Evolutionary conservation across 1,140 invertebrate genomes (phyloP), one percentile per base, ranked within the genome.

Genomic region (Calycopis cecrops): DNA sequence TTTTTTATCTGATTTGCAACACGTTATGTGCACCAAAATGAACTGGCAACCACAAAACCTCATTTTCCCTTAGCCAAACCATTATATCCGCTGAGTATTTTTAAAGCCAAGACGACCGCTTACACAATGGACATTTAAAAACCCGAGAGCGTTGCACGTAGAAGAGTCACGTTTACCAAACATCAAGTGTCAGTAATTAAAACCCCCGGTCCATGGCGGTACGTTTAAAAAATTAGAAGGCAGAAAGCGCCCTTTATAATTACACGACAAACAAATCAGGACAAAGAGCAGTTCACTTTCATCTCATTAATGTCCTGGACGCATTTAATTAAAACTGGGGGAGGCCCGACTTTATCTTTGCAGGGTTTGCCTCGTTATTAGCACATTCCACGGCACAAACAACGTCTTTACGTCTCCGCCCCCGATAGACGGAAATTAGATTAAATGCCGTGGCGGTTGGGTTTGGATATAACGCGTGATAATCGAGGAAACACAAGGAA

Each of bases 271-370:
- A 79, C 78, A 81, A 82, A 82, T 79, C 79, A 76, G 67, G 73
- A 77, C 71, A 71, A 70, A 69, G 65, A 68, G 61, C 61, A 63
- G 59, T 66, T 67, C 71, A 67, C 68, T 78, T 78, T 75, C 75
- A 73, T 82, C 79, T 78, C 75, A 78, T 79, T 82, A 82, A 76
- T 72, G 73, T 71, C 73, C 59, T 70, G 71, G 71, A 69, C 70
- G 71, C 72, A 72, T 82, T 82, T 82, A 79, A 82, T 82, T 82
- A 82, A 82, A 82, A 81, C 74, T 71, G 74, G 21, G 21, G 21
- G 21, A 28, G 21, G 21, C 21, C 63, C 52, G 65, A 71, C 68
- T 73, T 71, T 70, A 76, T 76, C 71, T 73, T 67, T 62, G 63
- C 58, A 57, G 63, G 60, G 71, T 67, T 74, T 74, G 68, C 65